Base-by-base conservation (phyloP, 1,140 invertebrate genomes). In the Anastatus disparis region DNA sequence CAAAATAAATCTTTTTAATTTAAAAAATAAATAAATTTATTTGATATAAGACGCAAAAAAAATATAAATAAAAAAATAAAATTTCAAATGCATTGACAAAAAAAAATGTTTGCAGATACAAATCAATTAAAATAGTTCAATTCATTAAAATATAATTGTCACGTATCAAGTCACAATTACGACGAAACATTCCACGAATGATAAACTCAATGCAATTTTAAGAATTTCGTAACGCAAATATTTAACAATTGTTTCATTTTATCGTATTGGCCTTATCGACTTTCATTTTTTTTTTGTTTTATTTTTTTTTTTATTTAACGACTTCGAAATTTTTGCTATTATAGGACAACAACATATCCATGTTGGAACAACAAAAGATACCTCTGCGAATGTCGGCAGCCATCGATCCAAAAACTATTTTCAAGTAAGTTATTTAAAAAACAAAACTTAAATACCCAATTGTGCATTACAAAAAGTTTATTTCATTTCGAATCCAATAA, bases 371-470 rank as follows among this genome's bases (percentile, higher is more conserved):
- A 84, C 85, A 85, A 75, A 86, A 85, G 83, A 85, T 85, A 85
- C 82, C 81, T 84, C 82, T 85, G 71, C 80, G 87, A 77, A 86
- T 86, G 82, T 85, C 88, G 42, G 80, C 87, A 76, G 80, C 79
- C 76, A 85, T 89, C 70, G 90, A 92, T 75, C 85, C 87, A 73
- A 92, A 91, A 81, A 88, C 86, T 72, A 87, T 91, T 73, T 91
- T 91, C 84, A 91, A 91, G 91, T 92, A 81, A 90, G 89, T 88
- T 35, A 10, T 4, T 4, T 10, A 35, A 10, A 6, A 10, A 35
- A 35, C 31, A 35, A 6, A 4, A 35, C 31, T 35, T 35, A 4
- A 4, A 35, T 35, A 6, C 10, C 31, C 31, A 35, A n/a, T n/a
- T n/a, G n/a, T n/a, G n/a, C n/a, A n/a, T n/a, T n/a, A n/a, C n/a